phyloP scores from a whole-genome alignment of 2,797 vertebrate species.

The Lophura swinhoii region DNA sequence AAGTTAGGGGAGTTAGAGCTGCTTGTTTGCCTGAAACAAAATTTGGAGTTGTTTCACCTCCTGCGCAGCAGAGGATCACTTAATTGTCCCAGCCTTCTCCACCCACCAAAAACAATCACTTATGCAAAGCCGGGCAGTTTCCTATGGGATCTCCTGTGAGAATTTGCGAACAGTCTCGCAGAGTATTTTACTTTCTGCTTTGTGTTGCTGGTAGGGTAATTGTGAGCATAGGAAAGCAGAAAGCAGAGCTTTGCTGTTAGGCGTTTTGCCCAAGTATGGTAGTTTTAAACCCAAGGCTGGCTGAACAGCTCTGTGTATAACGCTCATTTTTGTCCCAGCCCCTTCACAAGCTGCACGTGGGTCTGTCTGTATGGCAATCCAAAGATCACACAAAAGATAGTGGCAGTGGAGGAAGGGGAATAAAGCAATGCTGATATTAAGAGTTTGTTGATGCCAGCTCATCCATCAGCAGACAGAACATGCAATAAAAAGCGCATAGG shows the following conservation, averaged over 20 bases:
- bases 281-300: conserved; percentile 20
- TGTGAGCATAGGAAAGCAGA: conserved; percentile 43
- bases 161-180: conserved; percentile 18
- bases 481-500: not conserved
- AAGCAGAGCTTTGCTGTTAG: not conserved
- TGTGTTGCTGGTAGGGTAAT: conserved; percentile 27
- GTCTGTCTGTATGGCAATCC: not conserved
- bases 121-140: conserved; percentile 54
- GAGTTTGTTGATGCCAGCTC: not conserved
- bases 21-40: conserved; percentile 19
- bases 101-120: conserved; percentile 34
- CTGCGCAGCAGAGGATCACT: not conserved
- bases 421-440: not conserved
- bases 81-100: conserved; percentile 19
- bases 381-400: not conserved
- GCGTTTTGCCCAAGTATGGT: not conserved
- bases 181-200: conserved; percentile 23
- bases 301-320: not conserved
- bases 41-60: not conserved
- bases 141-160: conserved; percentile 52
- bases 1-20: not conserved
- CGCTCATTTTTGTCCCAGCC: not conserved
- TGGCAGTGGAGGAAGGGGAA: not conserved
- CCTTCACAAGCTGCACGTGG: not conserved
- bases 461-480: not conserved